phyloP scores from a whole-genome alignment of 1,140 invertebrate genomes.

The Hylaeus volcanicus region DNA sequence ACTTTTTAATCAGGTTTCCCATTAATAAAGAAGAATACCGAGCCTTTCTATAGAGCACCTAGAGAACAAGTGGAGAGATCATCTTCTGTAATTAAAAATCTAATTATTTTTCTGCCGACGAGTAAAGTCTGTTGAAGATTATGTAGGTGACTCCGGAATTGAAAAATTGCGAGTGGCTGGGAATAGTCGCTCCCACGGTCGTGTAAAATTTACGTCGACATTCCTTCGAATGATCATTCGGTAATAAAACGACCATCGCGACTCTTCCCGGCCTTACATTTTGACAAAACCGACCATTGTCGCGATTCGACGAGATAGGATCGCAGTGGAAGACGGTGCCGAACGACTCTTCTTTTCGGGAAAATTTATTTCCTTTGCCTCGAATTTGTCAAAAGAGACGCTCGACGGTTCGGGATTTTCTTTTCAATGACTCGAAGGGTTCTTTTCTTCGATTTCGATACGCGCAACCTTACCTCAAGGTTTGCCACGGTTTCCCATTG shows the following conservation, averaged over 20 bases:
- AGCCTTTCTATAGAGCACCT: conserved; percentile 4
- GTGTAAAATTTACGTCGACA: not conserved
- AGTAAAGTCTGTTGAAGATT: conserved; percentile 8
- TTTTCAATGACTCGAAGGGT: not conserved
- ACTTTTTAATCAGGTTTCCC: conserved; percentile 49
- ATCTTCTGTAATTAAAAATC: conserved; percentile 49
- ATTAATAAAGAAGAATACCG: conserved; percentile 32
- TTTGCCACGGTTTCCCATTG: conserved; percentile 3
- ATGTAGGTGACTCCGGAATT: not conserved
- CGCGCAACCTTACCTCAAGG: not conserved
- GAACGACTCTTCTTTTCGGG: not conserved
- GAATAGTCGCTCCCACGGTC: not conserved
- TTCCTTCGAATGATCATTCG: not conserved
- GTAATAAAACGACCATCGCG: not conserved
- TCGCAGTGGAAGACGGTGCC: no score
- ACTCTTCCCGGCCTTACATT: not conserved
- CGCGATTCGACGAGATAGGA: not conserved
- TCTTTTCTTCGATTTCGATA: not conserved
- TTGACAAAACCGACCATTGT: not conserved
- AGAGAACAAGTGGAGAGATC: conserved; percentile 19
- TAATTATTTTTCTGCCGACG: conserved; percentile 42
- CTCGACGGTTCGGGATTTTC: not conserved
- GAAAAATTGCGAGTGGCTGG: not conserved
- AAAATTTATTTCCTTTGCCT: not conserved
- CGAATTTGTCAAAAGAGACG: not conserved